Evolutionary conservation across 2,113 vertebrate species (phyloP).

Genomic region (Pogonocichla stellata): DNA sequence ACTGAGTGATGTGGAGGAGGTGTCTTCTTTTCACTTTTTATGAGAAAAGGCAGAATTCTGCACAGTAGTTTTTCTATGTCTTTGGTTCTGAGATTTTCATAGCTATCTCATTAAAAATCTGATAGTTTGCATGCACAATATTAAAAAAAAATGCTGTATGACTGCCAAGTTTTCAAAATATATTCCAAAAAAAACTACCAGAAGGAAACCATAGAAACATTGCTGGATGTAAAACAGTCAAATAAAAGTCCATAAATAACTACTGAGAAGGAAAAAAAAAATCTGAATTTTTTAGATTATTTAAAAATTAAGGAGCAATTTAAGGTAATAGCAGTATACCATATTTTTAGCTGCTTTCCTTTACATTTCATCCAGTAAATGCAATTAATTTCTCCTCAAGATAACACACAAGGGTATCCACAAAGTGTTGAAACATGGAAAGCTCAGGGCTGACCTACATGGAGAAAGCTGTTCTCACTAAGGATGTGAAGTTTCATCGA

Average conservation of each 20-base stretch:
- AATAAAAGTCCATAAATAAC: not conserved
- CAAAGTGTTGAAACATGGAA: not conserved
- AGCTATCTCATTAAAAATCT: not conserved
- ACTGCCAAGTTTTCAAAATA: not conserved
- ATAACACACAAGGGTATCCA: not conserved
- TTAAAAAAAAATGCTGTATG: not conserved
- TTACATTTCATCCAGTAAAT: not conserved
- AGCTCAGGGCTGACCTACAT: rapidly evolving
- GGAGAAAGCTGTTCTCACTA: not conserved
- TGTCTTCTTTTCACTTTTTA: not conserved
- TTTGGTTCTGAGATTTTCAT: not conserved
- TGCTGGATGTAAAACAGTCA: not conserved
- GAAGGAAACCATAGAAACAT: not conserved
- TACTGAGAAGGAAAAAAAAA: not conserved
- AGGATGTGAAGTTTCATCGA: not conserved
- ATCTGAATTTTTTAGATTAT: not conserved
- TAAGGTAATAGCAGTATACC: not conserved
- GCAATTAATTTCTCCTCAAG: not conserved
- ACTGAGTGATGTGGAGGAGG: not conserved
- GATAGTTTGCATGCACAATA: not conserved
- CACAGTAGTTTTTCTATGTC: not conserved
- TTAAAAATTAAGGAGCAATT: not conserved
- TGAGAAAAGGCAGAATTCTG: not conserved
- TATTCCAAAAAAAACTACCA: not conserved
- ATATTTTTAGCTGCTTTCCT: not conserved